Percentiles rank a stretch among this genome's conserved stretches.
Conservation (phyloP, 2,888 invertebrate genomes). For the Hemistola chrysoprasaria region DNA sequence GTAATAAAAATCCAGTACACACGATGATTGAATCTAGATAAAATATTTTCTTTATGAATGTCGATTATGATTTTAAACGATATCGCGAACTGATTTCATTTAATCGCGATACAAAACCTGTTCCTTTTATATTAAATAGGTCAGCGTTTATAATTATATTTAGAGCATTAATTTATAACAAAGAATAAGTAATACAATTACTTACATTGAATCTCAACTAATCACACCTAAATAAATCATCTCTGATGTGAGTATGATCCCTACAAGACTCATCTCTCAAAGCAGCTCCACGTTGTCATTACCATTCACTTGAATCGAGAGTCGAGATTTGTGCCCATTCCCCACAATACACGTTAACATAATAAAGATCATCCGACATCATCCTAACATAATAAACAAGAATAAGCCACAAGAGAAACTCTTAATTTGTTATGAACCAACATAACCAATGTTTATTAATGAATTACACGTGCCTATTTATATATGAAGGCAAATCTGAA, state of each 20-base stretch:
- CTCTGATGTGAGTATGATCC: conserved; percentile 16
- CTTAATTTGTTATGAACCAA: conserved; percentile 24
- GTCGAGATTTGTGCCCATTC: not conserved
- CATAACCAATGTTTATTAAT: conserved; percentile 26
- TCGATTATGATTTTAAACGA: conserved; percentile 3
- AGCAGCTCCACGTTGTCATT: conserved; percentile 16
- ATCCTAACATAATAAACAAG: conserved; percentile 16
- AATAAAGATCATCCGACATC: conserved; percentile 13
- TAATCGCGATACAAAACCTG: too few relatives aligned
- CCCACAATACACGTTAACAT: conserved; percentile 7
- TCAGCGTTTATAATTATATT: too few relatives aligned
- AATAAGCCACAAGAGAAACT: conserved; percentile 10
- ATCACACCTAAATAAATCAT: conserved; percentile 2
- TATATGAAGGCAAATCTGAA: conserved; percentile 37
- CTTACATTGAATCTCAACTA: too few relatives aligned
- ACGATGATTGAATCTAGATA: conserved; percentile 28
- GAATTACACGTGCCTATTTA: conserved; percentile 24
- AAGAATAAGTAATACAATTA: too few relatives aligned
- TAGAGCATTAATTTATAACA: too few relatives aligned
- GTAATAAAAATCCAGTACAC: conserved; percentile 25
- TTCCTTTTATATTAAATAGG: too few relatives aligned
- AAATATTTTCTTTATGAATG: conserved; percentile 14
- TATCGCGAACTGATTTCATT: conserved; percentile 10
- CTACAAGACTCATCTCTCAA: conserved; percentile 17
- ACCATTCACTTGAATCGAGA: conserved; percentile 14